A percentile compares a stretch with the other conserved stretches of the same genome.
These are phyloP conservation scores for Microtus californicus DNA, from an alignment of 2,797 vertebrate genomes.

Conservation along the genomic window DNA sequence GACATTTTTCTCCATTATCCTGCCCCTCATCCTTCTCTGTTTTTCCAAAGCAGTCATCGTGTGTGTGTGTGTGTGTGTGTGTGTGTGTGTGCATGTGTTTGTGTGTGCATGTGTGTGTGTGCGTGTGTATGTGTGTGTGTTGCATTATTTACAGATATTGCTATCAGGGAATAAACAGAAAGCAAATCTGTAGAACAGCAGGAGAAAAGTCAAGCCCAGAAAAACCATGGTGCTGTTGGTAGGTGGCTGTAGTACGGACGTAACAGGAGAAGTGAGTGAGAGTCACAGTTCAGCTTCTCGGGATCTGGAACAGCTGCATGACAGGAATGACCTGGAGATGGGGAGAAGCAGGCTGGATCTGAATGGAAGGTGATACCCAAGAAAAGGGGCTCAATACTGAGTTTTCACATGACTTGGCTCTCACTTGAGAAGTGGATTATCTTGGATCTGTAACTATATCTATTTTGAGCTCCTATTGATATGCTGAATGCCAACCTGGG, in stretches of 20 bases:
- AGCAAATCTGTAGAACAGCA: not conserved
- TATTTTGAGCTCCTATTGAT: not conserved
- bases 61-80: not conserved
- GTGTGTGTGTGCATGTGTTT: not conserved
- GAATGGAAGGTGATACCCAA: not conserved
- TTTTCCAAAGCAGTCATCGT: not conserved
- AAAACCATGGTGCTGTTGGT: not conserved
- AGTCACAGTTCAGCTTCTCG: accelerated
- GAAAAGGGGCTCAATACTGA: not conserved
- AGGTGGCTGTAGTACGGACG: not conserved
- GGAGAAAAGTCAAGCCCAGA: not conserved
- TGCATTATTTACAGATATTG: not conserved
- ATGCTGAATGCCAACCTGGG: not conserved
- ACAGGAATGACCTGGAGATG: not conserved
- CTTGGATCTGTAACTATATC: not conserved
- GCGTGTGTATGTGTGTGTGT: not conserved
- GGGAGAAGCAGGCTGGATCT: not conserved
- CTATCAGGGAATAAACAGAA: not conserved
- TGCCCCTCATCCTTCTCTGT: too few species aligned
- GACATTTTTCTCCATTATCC: not conserved
- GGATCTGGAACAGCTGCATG: not conserved
- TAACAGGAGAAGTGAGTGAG: not conserved
- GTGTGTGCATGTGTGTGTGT: not conserved
- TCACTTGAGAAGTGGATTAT: not conserved
- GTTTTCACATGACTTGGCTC: not conserved